Base-by-base conservation (phyloP, 2,113 vertebrate genomes). In the Pachycephala philippinensis region DNA sequence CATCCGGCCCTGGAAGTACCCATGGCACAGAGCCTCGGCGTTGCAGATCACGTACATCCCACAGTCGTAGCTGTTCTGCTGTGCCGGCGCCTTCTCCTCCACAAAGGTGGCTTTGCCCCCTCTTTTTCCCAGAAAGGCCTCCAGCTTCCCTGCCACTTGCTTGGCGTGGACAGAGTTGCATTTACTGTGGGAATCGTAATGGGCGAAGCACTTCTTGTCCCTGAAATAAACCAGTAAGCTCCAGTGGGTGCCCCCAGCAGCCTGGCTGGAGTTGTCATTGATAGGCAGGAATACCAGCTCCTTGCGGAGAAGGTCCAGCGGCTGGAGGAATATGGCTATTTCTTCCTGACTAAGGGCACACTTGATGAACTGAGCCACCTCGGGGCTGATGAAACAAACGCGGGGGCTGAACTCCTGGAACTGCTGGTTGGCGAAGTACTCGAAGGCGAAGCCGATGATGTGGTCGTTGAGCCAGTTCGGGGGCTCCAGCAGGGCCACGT, bases 11-110 rank as follows among this genome's bases (percentile, higher is more conserved):
- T 66, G 95, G 40, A 98, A 97, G 93, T 97, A 92, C 66, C 98
- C 97, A 70, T 98, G 98, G 63, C 99, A 99, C 93, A 99, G 97
- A 81, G 97, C 98, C 96, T 99, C 99, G 0, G 99, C 87, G 5
- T 99, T 99, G 95, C 99, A 99, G 95, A 99, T 99, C 66, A 99
- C 99, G 1, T 99, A 99, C 99, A 99, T 99, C 93, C 99, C 99
- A 45, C 99, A 99, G 98, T 99, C 99, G 26, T 99, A 99, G 98
- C 99, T 99, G 98, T 99, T 99, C 96, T 99, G 98, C 97, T 99
- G 99, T 6, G 98, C 97, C 2, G 99, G 99, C 0, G 99, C 98
- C 57, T 97, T 98, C 97, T 99, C 99, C 93, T 99, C 99, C 54
- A 97, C 85, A 9, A 99, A 99, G 72, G 85, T 80, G 21, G 97